Percentiles rank a stretch among this genome's conserved stretches.
Conservation (phyloP, 2,888 invertebrate genomes). For the Eupithecia subumbrata region DNA sequence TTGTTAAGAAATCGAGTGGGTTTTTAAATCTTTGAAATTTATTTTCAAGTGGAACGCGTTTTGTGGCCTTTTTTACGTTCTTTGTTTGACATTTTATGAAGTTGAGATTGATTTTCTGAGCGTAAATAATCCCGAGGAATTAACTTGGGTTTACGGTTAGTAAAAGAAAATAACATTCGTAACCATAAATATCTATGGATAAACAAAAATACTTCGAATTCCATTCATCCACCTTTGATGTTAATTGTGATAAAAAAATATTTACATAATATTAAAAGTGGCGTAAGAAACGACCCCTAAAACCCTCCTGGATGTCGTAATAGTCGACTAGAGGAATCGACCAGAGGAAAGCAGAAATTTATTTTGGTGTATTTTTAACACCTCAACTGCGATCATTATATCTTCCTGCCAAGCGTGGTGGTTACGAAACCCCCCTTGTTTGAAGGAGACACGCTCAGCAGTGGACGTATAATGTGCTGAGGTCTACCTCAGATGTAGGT, state of each 20-base stretch:
- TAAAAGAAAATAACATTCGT: neutral
- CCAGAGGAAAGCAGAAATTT: too few species aligned
- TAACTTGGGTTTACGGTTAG: neutral
- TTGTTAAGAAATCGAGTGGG: slow-evolving; percentile 69
- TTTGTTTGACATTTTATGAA: slow-evolving; percentile 24
- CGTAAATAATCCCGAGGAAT: neutral
- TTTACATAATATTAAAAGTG: too few species aligned
- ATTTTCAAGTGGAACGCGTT: slow-evolving; percentile 17
- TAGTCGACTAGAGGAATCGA: too few species aligned
- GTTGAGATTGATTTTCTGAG: slow-evolving; percentile 4
- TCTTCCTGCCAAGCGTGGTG: too few species aligned
- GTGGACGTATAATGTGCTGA: too few species aligned
- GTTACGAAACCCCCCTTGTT: too few species aligned
- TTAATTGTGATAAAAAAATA: neutral
- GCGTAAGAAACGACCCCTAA: too few species aligned
- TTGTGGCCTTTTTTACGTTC: slow-evolving; percentile 14
- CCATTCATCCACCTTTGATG: neutral
- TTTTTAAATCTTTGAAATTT: slow-evolving; percentile 48
- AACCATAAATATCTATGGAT: neutral
- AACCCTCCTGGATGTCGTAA: too few species aligned
- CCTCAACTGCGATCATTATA: too few species aligned
- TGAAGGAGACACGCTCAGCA: too few species aligned
- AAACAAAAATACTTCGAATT: neutral
- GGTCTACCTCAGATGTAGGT: too few species aligned
- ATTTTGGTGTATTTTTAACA: too few species aligned